A percentile compares a stretch with the other conserved stretches of the same genome.
phyloP scores from a whole-genome alignment of 1,140 invertebrate genomes.

The Trialeurodes vaporariorum region DNA sequence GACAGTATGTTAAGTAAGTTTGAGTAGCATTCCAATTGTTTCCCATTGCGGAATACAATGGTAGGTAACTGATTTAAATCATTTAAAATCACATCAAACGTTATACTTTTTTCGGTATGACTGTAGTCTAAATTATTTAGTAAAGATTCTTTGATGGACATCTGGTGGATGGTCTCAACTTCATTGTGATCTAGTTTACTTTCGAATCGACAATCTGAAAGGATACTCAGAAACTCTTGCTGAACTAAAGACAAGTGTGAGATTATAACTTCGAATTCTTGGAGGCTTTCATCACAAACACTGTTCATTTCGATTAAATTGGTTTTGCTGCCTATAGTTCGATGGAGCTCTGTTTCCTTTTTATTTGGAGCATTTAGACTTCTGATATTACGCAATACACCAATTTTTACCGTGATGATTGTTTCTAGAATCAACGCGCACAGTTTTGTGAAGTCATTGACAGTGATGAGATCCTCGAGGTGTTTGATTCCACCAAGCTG shows the following conservation, averaged over 20 bases:
- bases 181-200: not conserved
- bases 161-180: not conserved
- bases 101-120: not conserved
- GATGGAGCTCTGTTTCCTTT: no score
- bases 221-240: not conserved
- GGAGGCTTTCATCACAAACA: not conserved
- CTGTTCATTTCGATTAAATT: not conserved
- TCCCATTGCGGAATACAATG: not conserved
- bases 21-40: not conserved
- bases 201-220: not conserved
- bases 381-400: no score
- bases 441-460: not conserved
- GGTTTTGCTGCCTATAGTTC: no score
- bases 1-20: not conserved
- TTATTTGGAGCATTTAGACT: no score
- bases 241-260: not conserved
- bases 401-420: not conserved
- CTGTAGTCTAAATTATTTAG: not conserved
- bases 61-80: not conserved
- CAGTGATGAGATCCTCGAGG: not conserved
- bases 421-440: not conserved
- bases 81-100: not conserved
- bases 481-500: not conserved
- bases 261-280: not conserved
- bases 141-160: not conserved